phyloP scores from a whole-genome alignment of 2,797 vertebrate species.

The Betta splendens region DNA sequence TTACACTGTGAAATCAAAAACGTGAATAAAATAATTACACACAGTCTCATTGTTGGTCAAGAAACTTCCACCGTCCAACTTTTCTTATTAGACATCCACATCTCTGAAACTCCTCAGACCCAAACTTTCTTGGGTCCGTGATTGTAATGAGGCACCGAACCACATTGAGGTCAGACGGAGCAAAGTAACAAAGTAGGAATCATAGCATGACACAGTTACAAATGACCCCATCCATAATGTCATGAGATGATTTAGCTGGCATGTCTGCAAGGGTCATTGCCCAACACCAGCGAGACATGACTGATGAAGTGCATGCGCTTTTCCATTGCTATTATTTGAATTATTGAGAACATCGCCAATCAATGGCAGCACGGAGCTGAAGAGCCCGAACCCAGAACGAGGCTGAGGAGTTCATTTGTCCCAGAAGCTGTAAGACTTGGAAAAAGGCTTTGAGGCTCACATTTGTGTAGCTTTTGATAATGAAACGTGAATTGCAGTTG shows the following conservation, averaged over 20 bases:
- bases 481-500: no score
- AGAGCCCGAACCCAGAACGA: constrained; percentile 38
- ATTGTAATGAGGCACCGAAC: constrained; percentile 23
- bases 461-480: no score
- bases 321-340: constrained; percentile 62
- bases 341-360: constrained; percentile 66
- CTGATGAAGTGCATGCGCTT: constrained; percentile 54
- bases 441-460: constrained; percentile 13
- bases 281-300: constrained; percentile 51
- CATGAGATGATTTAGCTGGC: constrained; percentile 58
- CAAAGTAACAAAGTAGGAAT: constrained; percentile 57
- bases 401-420: constrained; percentile 51
- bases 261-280: constrained; percentile 55
- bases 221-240: constrained; percentile 72
- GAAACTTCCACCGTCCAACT: no score
- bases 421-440: constrained; percentile 17
- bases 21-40: no score
- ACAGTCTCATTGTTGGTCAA: no score
- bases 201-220: constrained; percentile 58
- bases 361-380: constrained; percentile 50
- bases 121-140: constrained; percentile 6
- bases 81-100: no score
- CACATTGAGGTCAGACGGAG: constrained; percentile 58
- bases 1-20: no score
- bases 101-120: neutral